Evolutionary conservation across 2,888 invertebrate genomes (phyloP).

Genomic region (Junonia oenone): DNA sequence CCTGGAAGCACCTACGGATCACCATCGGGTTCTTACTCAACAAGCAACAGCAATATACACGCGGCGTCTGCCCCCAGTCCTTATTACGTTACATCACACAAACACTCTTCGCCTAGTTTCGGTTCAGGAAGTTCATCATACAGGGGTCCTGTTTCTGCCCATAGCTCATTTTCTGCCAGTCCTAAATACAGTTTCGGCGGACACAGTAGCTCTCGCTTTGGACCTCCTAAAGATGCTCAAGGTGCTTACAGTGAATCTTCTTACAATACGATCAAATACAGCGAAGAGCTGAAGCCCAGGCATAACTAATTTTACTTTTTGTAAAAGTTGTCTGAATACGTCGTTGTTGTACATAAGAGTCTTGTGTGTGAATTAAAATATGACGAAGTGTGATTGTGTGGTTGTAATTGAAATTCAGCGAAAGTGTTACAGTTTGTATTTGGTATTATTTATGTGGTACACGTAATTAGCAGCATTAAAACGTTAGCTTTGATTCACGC

Average conservation of each 20-base stretch:
- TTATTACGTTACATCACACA: conserved; percentile 53
- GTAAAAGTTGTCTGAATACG: conserved; percentile 2
- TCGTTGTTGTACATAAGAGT: conserved; percentile 49
- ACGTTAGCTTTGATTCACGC: conserved; percentile 39
- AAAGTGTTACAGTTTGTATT: conserved; percentile 37
- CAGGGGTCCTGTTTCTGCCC: conserved; percentile 49
- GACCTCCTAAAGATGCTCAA: conserved; percentile 54
- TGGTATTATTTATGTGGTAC: conserved; percentile 53
- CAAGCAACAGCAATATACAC: conserved; percentile 48
- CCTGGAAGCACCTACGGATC: conserved; percentile 55
- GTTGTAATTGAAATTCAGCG: conserved; percentile 41
- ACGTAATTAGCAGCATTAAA: conserved; percentile 44
- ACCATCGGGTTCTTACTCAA: conserved; percentile 48
- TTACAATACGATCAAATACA: conserved; percentile 75
- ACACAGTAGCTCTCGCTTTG: conserved; percentile 50
- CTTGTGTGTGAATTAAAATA: conserved; percentile 31
- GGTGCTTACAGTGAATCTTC: conserved; percentile 64
- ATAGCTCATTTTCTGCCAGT: conserved; percentile 52
- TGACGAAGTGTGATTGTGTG: conserved; percentile 35
- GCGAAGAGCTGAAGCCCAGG: conserved; percentile 66
- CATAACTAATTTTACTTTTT: conserved; percentile 38
- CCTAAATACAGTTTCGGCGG: conserved; percentile 59
- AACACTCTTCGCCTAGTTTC: conserved; percentile 48
- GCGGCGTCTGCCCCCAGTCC: conserved; percentile 57
- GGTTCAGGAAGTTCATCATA: conserved; percentile 56